These are phyloP conservation scores for Eristalis pertinax DNA, from an alignment of 2,888 invertebrate genomes.

Conservation along the genomic window DNA sequence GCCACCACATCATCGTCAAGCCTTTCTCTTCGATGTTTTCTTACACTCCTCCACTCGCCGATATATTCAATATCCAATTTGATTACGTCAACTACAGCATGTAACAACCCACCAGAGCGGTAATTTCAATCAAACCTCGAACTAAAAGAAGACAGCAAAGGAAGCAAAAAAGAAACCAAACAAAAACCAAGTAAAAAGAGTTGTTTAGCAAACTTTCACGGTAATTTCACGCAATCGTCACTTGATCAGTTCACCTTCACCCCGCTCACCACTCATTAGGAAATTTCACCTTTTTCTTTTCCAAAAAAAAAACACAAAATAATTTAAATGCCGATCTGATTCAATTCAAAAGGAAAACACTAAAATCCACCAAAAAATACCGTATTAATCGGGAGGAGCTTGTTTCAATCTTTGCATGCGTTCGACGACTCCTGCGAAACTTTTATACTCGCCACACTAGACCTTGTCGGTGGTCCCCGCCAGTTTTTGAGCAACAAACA, in stretches of 20 bases:
- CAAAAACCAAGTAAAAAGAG: neutral
- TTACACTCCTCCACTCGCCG: neutral
- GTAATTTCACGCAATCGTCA: neutral
- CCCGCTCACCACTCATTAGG: neutral
- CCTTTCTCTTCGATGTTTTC: neutral
- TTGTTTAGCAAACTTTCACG: neutral
- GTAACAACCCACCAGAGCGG: neutral
- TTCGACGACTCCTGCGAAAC: slow-evolving; percentile 43
- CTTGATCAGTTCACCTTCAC: neutral
- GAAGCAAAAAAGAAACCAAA: neutral
- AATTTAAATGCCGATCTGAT: neutral
- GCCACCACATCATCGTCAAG: neutral
- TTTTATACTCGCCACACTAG: slow-evolving; percentile 52
- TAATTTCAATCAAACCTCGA: neutral
- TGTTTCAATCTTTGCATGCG: slow-evolving; percentile 53
- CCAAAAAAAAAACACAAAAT: neutral
- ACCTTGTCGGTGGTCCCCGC: slow-evolving; percentile 20
- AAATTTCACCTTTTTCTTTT: slow-evolving; percentile 15
- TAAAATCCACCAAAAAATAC: slow-evolving; percentile 22
- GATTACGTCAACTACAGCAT: neutral
- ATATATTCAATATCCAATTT: neutral
- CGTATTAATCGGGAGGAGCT: slow-evolving; percentile 44
- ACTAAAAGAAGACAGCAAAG: neutral
- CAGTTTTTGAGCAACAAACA: slow-evolving; percentile 22
- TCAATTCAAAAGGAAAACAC: no score